phyloP scores from a whole-genome alignment of 2,888 invertebrate genomes.

The Sthenelais limicola region DNA sequence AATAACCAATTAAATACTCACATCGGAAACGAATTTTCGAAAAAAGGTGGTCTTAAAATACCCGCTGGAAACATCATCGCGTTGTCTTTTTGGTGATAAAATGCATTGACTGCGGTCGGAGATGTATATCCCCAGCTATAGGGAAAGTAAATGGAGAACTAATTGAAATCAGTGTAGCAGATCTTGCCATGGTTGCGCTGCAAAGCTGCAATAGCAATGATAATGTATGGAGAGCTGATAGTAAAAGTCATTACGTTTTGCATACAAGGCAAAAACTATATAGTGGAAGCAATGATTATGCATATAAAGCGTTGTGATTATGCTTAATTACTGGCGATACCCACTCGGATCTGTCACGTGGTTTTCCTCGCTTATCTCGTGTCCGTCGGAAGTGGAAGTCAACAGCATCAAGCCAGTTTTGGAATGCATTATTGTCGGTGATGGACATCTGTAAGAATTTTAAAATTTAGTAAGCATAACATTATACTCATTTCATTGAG shows the following conservation, averaged over 20 bases:
- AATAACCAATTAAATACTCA: slow-evolving; percentile 1
- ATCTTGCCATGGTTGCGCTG: too few relatives aligned
- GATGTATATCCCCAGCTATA: slow-evolving; percentile 21
- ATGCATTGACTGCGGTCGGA: slow-evolving; percentile 24
- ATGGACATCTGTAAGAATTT: slow-evolving; percentile 31
- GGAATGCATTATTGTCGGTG: slow-evolving; percentile 23
- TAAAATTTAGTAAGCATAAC: too few relatives aligned
- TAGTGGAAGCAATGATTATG: too few relatives aligned
- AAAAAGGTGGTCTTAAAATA: slow-evolving; percentile 20
- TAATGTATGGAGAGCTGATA: too few relatives aligned
- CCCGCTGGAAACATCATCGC: slow-evolving; percentile 36
- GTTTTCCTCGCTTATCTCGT: slow-evolving; percentile 21
- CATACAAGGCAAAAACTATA: too few relatives aligned
- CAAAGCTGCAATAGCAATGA: too few relatives aligned
- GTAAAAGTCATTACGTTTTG: too few relatives aligned
- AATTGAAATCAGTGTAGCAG: too few relatives aligned
- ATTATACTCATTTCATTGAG: too few relatives aligned
- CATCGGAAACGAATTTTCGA: slow-evolving; percentile 30
- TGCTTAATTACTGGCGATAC: too few relatives aligned
- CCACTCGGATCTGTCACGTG: slow-evolving; percentile 17
- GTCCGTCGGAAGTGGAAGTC: slow-evolving; percentile 32
- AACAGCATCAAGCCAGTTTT: slow-evolving; percentile 25
- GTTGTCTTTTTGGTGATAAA: slow-evolving; percentile 24
- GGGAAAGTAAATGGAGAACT: background rate
- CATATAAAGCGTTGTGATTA: too few relatives aligned